Conservation (phyloP, 1,140 invertebrate species). For the Aporrectodea caliginosa region DNA sequence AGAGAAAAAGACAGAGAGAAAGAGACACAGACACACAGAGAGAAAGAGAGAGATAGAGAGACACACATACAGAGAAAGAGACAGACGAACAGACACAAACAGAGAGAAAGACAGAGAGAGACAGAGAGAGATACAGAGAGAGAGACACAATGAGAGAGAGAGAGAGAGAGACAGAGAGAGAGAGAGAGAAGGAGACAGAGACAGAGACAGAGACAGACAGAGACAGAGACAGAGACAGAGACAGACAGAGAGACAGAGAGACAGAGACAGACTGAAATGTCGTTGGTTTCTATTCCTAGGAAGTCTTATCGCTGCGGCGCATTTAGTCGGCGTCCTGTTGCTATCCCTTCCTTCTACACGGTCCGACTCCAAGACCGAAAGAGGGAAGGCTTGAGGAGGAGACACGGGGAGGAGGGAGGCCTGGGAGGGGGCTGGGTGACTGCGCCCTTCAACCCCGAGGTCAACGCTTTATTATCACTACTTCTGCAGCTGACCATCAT, state of each 20-base stretch:
- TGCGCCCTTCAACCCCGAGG: too few relatives aligned
- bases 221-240: conserved; percentile 5
- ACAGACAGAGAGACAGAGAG: conserved; percentile 18
- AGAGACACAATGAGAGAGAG: conserved; percentile 26
- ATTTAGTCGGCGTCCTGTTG: too few relatives aligned
- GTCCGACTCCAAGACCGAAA: too few relatives aligned
- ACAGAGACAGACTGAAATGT: conserved; percentile 5
- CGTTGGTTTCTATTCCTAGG: too few relatives aligned
- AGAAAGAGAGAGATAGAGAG: conserved; percentile 2
- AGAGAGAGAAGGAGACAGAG: conserved; percentile 7
- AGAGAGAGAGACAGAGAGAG: conserved; percentile 29
- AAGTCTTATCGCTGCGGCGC: too few relatives aligned
- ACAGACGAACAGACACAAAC: background rate
- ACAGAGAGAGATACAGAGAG: background rate
- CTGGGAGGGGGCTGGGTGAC: too few relatives aligned
- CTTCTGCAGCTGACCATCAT: too few relatives aligned
- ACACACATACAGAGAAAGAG: conserved; percentile 1
- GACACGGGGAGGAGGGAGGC: too few relatives aligned
- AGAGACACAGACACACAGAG: conserved; percentile 9
- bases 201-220: background rate
- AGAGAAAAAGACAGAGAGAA: background rate
- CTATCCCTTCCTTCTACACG: too few relatives aligned
- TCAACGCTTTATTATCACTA: too few relatives aligned
- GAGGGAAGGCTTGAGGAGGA: too few relatives aligned
- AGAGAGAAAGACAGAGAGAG: conserved; percentile 20